Evolutionary conservation across 2,888 invertebrate species (phyloP), one percentile per base, ranked within the genome.

Genomic region (Cryptocephalus primarius): DNA sequence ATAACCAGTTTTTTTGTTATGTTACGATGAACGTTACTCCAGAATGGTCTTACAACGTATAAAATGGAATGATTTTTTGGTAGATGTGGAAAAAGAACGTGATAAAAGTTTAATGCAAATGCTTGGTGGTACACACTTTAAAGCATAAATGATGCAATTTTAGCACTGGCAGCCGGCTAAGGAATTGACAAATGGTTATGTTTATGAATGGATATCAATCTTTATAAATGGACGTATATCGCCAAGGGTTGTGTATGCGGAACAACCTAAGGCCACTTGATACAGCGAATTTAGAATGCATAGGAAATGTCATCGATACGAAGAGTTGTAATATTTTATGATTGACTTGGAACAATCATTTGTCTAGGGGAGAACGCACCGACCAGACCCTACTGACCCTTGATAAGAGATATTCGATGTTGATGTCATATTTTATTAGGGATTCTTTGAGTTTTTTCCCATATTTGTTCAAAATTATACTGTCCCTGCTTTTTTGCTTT

Each of bases 231-330:
- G 61, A 62, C 60, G 58, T 53, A 52, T 51, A 53, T 55, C 51
- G 54, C 55, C 50, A 46, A 46, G 50, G 51, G 46, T 49, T 49
- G 52, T 41, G 46, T 52, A 53, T 54, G 53, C 54, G 54, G 52
- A 57, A 56, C 54, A 55, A 55, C 45, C 55, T 46, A 40, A 49
- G 55, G 55, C 59, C 55, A 55, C 52, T 46, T 55, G 57, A 57
- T 57, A 51, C 50, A 48, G 49, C 56, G 55, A 62, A 65, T 66
- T 67, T 66, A 62, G 65, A 68, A 69, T 69, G 67, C 68, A 69
- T 69, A 60, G 54, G 62, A 67, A 69, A 65, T 62, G 69, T 68
- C 67, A 67, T 65, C 66, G 66, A 65, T 65, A 62, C 60, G 62
- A 61, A 59, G 57, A 61, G 57, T 59, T 59, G 63, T 63, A 63